Percentiles rank a stretch among this genome's conserved stretches.
Conservation (phyloP, 2,113 vertebrate genomes). For the Pseudorhombus dupliciocellatus region DNA sequence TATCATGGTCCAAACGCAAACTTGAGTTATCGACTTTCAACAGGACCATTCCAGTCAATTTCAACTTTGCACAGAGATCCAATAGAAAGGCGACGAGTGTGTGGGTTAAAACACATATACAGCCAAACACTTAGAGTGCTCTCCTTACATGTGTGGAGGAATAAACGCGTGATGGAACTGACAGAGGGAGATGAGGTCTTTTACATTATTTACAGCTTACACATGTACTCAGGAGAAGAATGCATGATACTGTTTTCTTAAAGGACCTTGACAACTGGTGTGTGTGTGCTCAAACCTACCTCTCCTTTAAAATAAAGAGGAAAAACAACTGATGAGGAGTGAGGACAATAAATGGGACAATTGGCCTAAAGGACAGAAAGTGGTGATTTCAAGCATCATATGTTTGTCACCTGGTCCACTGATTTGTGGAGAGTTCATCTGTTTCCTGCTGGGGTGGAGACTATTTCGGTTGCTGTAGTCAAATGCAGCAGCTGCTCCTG, state of each 20-base stretch:
- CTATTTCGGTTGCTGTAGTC: slow-evolving; percentile 13
- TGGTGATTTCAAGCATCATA: background rate
- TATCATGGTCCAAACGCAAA: background rate
- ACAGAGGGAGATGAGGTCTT: background rate
- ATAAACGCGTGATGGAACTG: background rate
- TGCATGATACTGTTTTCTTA: slow-evolving; percentile 6
- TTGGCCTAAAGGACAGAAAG: background rate
- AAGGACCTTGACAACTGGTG: background rate
- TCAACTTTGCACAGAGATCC: background rate
- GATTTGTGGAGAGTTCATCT: background rate
- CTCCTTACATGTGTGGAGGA: slow-evolving; percentile 4
- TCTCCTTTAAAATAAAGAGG: background rate
- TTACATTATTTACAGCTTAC: slow-evolving; percentile 44
- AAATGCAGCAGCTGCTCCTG: background rate
- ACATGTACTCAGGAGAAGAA: background rate
- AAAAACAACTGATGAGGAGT: background rate
- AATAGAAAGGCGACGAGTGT: background rate
- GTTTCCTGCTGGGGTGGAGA: slow-evolving; percentile 18
- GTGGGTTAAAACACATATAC: background rate
- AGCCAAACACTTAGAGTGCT: background rate
- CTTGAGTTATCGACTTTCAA: background rate
- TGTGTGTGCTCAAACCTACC: background rate
- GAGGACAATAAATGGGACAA: background rate
- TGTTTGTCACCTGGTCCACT: background rate
- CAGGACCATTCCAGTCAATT: background rate